phyloP scores from a whole-genome alignment of 1,140 invertebrate genomes.

The Hermetia illucens region DNA sequence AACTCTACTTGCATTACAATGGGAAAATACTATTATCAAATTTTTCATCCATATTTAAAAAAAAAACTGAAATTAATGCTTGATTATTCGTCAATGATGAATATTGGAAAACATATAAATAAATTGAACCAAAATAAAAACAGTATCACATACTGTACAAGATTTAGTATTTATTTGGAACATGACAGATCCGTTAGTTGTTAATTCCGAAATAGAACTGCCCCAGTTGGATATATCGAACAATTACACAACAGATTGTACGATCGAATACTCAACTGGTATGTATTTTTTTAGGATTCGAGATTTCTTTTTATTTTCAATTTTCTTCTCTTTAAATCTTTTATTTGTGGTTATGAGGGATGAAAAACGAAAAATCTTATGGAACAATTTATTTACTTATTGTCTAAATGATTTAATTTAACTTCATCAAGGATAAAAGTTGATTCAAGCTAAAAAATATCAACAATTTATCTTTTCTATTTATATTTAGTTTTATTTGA shows the following conservation, averaged over 20 bases:
- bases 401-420: background rate
- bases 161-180: slow-evolving; percentile 81
- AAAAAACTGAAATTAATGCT: no score
- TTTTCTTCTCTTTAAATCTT: background rate
- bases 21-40: no score
- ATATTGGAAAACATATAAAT: no score
- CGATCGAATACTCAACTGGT: slow-evolving; percentile 78
- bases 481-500: no score
- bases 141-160: slow-evolving; percentile 72
- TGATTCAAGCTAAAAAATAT: no score
- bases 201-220: slow-evolving; percentile 73
- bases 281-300: slow-evolving; percentile 9
- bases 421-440: no score
- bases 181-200: slow-evolving; percentile 70
- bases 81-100: no score
- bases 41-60: no score
- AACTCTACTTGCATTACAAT: no score
- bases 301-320: background rate
- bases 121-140: no score
- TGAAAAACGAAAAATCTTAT: background rate
- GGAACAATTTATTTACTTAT: background rate
- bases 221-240: slow-evolving; percentile 76
- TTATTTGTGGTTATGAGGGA: background rate
- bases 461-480: no score
- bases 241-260: slow-evolving; percentile 77